Base-by-base conservation (phyloP, 1,140 invertebrate species). In the Bombus confusus region DNA sequence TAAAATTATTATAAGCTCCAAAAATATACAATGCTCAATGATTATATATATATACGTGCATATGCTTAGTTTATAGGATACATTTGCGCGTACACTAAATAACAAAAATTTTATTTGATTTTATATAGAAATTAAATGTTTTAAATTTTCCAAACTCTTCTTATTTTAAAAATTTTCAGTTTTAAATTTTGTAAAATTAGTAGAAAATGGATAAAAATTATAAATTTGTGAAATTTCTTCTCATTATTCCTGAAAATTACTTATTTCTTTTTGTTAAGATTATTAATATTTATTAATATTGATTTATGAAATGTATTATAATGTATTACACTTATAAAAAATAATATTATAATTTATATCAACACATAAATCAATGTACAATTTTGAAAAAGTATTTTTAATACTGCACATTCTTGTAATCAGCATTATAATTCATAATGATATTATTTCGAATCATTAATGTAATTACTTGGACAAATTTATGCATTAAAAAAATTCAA, bases 301-400 rank as follows among this genome's bases (percentile, higher is more conserved):
- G 22, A 41, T 64, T 66, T 83, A 47, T 12, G 25, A 83, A 68
- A 68, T 22, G 52, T 39, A 69, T 25, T 69, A 39, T 15, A 66
- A 28, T 52, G 15, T 69, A 52, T 66, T 41, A 39, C 18, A 22
- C 28, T 37, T 74, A 69, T 41, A 41, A 69, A 62, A 64, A 75
- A 82, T 64, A 82, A 77, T 57, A 31, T 57, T 52, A 31, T 76
- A 75, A 57, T 68, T 77, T 31, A 52, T n/a, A 10, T 41, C 18
- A 39, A n/a, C 64, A 74, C 5, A 37, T 57, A 66, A 77, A 77
- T 68, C 47, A 28, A 64, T 64, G 22, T 64, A 69, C 5, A 69
- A 41, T 69, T 68, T 31, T 43, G 43, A 8, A 77, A 69, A 83
- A 59, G 69, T 77, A 77, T 52, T 68, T 68, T 57, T 59, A 69